Evolutionary conservation across 2,888 invertebrate genomes (phyloP), one percentile per base, ranked within the genome.

Genomic region (Eilema sororculum): DNA sequence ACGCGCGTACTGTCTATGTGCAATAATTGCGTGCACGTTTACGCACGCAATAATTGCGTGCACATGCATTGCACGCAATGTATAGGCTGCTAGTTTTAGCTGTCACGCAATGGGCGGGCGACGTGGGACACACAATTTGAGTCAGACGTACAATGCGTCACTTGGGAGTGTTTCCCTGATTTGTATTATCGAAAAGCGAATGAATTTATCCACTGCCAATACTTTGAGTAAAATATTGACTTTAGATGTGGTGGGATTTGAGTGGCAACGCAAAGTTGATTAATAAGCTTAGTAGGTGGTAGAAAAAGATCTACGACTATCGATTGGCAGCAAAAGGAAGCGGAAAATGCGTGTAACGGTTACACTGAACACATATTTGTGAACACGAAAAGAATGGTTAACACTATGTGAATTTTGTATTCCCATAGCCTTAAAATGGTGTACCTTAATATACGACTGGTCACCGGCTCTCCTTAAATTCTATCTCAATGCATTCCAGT

Each of bases 71-170:
- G 52, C 52, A 52, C 52, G 52, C 52, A 52, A 52, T 52, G 52
- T n/a, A 52, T 52, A 16, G 52, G 8, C 52, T 52, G 52, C 24
- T 16, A 58, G 24, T 58, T 58, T 5, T 24, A 52, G 52, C 57
- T 57, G 37, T 57, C 13, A 25, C 30, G 28, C 22, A 30, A 62
- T 69, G 69, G 52, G 78, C 83, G 76, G 71, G 69, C 70, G 84
- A 52, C 52, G 9, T 52, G 52, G 52, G n/a, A 52, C 52, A 9
- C 16, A 20, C 52, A 52, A 52, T 52, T 9, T 2, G 52, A 52
- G 20, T 2, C 52, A 52, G 9, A n/a, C 52, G n/a, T 52, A n/a
- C n/a, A 52, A 52, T 52, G n/a, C 52, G 52, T 52, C n/a, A 52
- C n/a, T 8, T n/a, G 52, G n/a, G n/a, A n/a, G 8, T 52, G 9